Percentiles rank a stretch among this genome's conserved stretches.
phyloP scores from a whole-genome alignment of 2,113 vertebrate genomes.

The Papio anubis region DNA sequence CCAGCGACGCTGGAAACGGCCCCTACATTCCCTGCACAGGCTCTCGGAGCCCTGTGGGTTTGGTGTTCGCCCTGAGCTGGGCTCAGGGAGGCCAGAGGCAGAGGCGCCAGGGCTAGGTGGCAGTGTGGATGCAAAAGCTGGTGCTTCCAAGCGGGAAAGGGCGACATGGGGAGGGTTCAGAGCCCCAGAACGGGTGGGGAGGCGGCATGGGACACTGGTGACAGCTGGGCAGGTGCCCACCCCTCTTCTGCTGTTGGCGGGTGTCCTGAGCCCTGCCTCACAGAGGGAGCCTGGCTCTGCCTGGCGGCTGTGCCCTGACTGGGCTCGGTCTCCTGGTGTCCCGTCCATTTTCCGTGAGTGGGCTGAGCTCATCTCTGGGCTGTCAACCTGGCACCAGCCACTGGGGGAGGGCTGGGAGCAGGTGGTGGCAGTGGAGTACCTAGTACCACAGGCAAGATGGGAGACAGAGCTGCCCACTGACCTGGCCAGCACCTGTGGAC shows the following conservation, averaged over 20 bases:
- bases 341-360: accelerated
- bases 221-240: too few species aligned
- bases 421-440: not conserved
- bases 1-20: accelerated
- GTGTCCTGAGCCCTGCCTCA: accelerated
- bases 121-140: not conserved
- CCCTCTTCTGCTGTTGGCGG: not conserved
- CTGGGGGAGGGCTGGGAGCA: too few species aligned
- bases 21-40: accelerated
- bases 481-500: too few species aligned
- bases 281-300: not conserved
- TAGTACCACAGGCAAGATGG: not conserved
- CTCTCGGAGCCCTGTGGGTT: not conserved
- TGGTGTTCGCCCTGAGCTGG: not conserved
- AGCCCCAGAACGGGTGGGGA: not conserved
- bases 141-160: too few species aligned
- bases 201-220: too few species aligned
- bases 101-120: not conserved
- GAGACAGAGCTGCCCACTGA: too few species aligned
- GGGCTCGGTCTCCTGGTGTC: not conserved
- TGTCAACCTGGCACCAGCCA: accelerated
- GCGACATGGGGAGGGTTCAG: not conserved
- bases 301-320: not conserved
- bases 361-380: not conserved
- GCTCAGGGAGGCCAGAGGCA: not conserved